Evolutionary conservation across 2,888 invertebrate genomes (phyloP).

Genomic region (Hoplodrina blanda): DNA sequence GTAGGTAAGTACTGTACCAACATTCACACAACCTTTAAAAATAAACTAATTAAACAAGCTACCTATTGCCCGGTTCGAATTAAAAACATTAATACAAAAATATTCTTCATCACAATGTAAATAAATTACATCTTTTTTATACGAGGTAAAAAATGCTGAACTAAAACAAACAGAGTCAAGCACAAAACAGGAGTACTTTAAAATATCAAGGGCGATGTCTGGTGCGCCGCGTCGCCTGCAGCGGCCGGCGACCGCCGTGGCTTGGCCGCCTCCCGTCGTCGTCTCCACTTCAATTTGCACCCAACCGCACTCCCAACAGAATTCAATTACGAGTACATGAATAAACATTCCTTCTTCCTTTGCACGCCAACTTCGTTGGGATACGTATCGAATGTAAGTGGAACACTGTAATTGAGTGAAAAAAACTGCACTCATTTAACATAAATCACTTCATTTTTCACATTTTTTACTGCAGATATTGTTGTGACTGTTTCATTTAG

Average conservation of each 20-base stretch:
- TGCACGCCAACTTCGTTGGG: slow-evolving; percentile 49
- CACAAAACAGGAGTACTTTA: slow-evolving; percentile 34
- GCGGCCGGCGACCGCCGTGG: slow-evolving; percentile 27
- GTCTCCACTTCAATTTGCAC: slow-evolving; percentile 73
- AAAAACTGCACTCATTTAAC: slow-evolving; percentile 34
- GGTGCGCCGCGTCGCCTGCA: slow-evolving; percentile 50
- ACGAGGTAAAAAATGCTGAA: background rate
- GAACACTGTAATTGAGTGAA: slow-evolving; percentile 54
- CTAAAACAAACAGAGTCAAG: slow-evolving; percentile 25
- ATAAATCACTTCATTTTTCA: slow-evolving; percentile 32
- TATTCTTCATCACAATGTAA: slow-evolving; percentile 11
- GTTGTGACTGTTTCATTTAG: slow-evolving; percentile 26
- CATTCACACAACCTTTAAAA: background rate
- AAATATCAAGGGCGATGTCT: slow-evolving; percentile 44
- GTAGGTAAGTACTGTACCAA: no score
- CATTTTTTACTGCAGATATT: slow-evolving; percentile 16
- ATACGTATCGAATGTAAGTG: slow-evolving; percentile 58
- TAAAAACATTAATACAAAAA: slow-evolving; percentile 20
- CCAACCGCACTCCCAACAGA: slow-evolving; percentile 68
- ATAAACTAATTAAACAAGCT: slow-evolving; percentile 11
- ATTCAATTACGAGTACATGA: slow-evolving; percentile 77
- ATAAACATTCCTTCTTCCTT: slow-evolving; percentile 72
- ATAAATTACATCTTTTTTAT: slow-evolving; percentile 1
- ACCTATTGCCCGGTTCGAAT: background rate
- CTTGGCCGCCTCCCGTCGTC: slow-evolving; percentile 52